Evolutionary conservation across 2,797 vertebrate species (phyloP).

Genomic region (Benthosema pterotum): DNA sequence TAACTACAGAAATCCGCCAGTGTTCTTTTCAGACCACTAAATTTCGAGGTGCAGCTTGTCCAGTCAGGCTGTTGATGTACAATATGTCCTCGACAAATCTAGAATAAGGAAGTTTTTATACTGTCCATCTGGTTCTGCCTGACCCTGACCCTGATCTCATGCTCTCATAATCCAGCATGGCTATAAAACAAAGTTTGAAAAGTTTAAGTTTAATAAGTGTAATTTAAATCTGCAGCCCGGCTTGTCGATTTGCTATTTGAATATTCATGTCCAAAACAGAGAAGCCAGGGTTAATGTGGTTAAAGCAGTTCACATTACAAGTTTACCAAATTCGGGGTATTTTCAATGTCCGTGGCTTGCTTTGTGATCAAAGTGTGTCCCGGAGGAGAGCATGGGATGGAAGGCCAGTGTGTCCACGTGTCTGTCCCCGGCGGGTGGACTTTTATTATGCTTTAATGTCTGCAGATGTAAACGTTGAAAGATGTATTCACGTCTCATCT

Average conservation of each 20-base stretch:
- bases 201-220: too few species aligned
- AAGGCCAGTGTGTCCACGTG: constrained; percentile 89
- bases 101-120: constrained; percentile 61
- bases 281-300: too few species aligned
- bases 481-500: constrained; percentile 99
- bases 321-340: constrained; percentile 7
- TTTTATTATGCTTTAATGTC: constrained; percentile 97
- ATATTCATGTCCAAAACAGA: too few species aligned
- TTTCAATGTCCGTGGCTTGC: background rate
- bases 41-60: constrained; percentile 67
- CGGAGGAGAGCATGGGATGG: constrained; percentile 76
- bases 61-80: constrained; percentile 78
- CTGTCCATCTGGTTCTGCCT: constrained; percentile 92
- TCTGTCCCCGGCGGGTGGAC: constrained; percentile 95
- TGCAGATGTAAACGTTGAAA: constrained; percentile 99
- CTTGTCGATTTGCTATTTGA: too few species aligned
- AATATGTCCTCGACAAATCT: constrained; percentile 18
- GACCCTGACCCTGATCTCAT: constrained; percentile 87
- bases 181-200: background rate
- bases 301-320: too few species aligned
- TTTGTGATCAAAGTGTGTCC: constrained; percentile 7
- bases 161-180: constrained; percentile 55
- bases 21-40: constrained; percentile 86
- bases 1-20: constrained; percentile 40
- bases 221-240: too few species aligned